These are phyloP conservation scores for Dasysyrphus tricinctus DNA, from an alignment of 2,888 invertebrate species.

Conservation along the genomic window DNA sequence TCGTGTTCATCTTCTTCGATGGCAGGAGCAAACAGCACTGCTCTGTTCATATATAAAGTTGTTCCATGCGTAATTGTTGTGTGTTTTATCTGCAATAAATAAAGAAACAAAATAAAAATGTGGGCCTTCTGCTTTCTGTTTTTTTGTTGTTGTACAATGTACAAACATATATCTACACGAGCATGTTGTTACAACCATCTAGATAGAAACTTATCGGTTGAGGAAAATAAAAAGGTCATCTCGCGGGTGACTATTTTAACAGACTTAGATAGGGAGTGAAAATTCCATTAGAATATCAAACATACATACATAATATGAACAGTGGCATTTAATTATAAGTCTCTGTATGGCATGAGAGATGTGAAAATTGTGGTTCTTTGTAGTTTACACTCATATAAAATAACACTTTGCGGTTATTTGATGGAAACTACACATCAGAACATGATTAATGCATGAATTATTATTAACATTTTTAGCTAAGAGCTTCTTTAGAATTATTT, in stretches of 20 bases:
- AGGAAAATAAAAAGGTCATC: constrained; percentile 69
- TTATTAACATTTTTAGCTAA: constrained; percentile 1
- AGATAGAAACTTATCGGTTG: constrained; percentile 54
- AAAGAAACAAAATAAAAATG: constrained; percentile 22
- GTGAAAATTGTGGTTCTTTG: constrained; percentile 53
- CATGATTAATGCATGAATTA: constrained; percentile 56
- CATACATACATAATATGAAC: constrained; percentile 4
- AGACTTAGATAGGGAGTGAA: constrained; percentile 51
- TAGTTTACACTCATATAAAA: constrained; percentile 31
- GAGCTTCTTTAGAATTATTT: constrained; percentile 5
- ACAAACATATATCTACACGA: no score
- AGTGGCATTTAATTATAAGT: constrained; percentile 34
- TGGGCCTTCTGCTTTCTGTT: constrained; percentile 43
- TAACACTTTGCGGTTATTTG: constrained; percentile 42
- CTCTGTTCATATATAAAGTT: constrained; percentile 46
- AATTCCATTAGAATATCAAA: constrained; percentile 48
- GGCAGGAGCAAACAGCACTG: neutral
- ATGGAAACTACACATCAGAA: constrained; percentile 36
- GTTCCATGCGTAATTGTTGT: constrained; percentile 63
- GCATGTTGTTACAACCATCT: constrained; percentile 26
- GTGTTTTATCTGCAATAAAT: constrained; percentile 28
- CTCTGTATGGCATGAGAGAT: constrained; percentile 24
- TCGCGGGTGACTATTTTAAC: constrained; percentile 46
- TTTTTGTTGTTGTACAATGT: neutral
- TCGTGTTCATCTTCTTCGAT: constrained; percentile 45